Base-by-base conservation (phyloP, 2,113 vertebrate species). In the Phaethon lepturus region DNA sequence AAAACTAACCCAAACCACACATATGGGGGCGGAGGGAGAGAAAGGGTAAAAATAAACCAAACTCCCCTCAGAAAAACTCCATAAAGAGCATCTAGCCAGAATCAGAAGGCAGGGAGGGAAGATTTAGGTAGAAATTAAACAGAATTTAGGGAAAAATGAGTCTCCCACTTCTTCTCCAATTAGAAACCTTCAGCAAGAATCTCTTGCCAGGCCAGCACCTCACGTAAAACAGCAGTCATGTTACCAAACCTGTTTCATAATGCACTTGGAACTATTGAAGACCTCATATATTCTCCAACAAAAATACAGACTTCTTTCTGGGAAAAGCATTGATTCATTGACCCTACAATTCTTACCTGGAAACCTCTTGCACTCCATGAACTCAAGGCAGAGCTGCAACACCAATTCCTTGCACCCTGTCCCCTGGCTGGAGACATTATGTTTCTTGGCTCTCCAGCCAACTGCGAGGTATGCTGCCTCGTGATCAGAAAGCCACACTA, bases 1-100 rank as follows among this genome's bases (percentile, higher is more conserved):
- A 88, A 92, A 94, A 84, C 88, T 95, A 96, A 91, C 25, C 9
- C 31, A 94, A 95, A 86, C 93, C 97, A 94, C 90, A 88, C 18
- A 11, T 16, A 22, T 0, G 2, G 1, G 14, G 14, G 17, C 1
- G 8, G 13, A 52, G 24, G 12, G 31, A 25, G 12, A 4, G 17
- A 42, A 26, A 7, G 16, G 7, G 5, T 52, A 94, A 92, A 90
- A 95, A 90, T 50, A 96, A 72, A 71, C 23, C 14, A 50, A 52
- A 59, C 8, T 50, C 3, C 29, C 8, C 26, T 83, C 68, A 79
- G 67, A 84, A 94, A 91, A 83, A 80, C 56, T 2, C 7, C 5
- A 31, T 59, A 71, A 22, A 60, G 53, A 67, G 18, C 0, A 1
- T 59, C 63, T 62, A 47, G 79, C 8, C 76, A 81, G 59, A 62